Percentiles rank a stretch among this genome's conserved stretches.
These are phyloP conservation scores for Esox lucius DNA, from an alignment of 2,797 vertebrate species.

Conservation along the genomic window DNA sequence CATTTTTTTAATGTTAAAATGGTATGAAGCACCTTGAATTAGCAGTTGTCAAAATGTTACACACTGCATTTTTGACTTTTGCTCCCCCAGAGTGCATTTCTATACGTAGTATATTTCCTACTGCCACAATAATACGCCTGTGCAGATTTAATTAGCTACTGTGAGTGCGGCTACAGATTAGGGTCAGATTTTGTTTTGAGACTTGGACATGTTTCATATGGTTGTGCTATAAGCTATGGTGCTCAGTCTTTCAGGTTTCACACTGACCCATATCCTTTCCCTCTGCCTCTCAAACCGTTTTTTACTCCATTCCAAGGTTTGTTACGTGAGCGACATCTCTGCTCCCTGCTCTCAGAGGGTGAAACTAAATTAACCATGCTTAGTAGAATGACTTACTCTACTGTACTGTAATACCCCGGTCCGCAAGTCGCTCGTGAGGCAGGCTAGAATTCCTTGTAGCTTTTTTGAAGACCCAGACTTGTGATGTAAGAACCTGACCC, in stretches of 20 bases:
- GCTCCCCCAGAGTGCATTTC: neutral
- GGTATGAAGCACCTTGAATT: slow-evolving; percentile 8
- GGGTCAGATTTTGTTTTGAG: slow-evolving; percentile 53
- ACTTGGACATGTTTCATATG: slow-evolving; percentile 47
- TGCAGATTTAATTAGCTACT: slow-evolving; percentile 53
- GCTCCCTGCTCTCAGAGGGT: slow-evolving; percentile 26
- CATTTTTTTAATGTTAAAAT: neutral
- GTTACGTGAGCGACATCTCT: slow-evolving; percentile 32
- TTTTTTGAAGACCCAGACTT: slow-evolving; percentile 27
- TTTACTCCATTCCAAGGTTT: slow-evolving; percentile 32
- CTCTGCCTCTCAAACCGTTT: slow-evolving; percentile 30
- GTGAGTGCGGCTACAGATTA: slow-evolving; percentile 56
- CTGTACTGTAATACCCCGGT: neutral
- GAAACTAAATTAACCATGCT: neutral
- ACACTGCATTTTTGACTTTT: slow-evolving; percentile 1
- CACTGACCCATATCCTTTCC: slow-evolving; percentile 54
- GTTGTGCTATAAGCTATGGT: slow-evolving; percentile 35
- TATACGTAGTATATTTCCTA: neutral
- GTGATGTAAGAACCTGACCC: slow-evolving; percentile 29
- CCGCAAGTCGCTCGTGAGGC: neutral
- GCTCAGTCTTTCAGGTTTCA: slow-evolving; percentile 35
- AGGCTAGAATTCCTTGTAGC: slow-evolving; percentile 8
- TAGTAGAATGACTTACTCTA: neutral
- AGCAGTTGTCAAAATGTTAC: neutral
- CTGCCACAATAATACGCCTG: neutral